Evolutionary conservation across 1,140 invertebrate species (phyloP).

Genomic region (Pseudomyrmex pallidus): DNA sequence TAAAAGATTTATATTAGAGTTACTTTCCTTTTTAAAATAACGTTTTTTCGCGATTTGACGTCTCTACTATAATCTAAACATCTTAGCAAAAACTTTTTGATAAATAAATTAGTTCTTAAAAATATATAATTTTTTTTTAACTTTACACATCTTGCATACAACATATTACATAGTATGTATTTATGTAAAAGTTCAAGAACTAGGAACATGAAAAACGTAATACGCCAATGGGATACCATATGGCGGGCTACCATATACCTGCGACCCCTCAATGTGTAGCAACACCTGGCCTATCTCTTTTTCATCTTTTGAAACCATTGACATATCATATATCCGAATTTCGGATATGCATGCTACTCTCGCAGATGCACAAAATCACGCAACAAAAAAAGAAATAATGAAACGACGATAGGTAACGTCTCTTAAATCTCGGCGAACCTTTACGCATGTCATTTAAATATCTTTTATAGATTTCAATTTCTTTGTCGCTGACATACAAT

Average conservation of each 20-base stretch:
- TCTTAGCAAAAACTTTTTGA: no score
- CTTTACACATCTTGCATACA: no score
- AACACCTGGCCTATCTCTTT: slow-evolving; percentile 53
- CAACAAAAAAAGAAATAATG: slow-evolving; percentile 47
- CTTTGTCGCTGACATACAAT: slow-evolving; percentile 38
- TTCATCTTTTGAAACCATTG: slow-evolving; percentile 36
- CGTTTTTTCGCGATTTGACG: no score
- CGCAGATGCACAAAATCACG: slow-evolving; percentile 36
- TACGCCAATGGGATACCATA: slow-evolving; percentile 48
- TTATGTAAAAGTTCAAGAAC: no score
- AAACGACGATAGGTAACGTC: slow-evolving; percentile 46
- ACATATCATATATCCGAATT: not conserved
- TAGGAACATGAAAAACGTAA: slow-evolving; percentile 1
- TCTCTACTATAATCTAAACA: no score
- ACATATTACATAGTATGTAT: no score
- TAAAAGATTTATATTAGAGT: no score
- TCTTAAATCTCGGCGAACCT: slow-evolving; percentile 17
- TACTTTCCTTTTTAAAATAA: no score
- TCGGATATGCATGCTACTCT: slow-evolving; percentile 21
- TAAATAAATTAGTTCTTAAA: no score
- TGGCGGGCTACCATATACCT: slow-evolving; percentile 24
- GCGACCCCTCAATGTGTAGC: slow-evolving; percentile 31
- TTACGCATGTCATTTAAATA: slow-evolving; percentile 12
- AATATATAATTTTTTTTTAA: no score
- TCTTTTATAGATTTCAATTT: slow-evolving; percentile 56